Evolutionary conservation across 2,888 invertebrate species (phyloP).

Genomic region (Apantesis nais): DNA sequence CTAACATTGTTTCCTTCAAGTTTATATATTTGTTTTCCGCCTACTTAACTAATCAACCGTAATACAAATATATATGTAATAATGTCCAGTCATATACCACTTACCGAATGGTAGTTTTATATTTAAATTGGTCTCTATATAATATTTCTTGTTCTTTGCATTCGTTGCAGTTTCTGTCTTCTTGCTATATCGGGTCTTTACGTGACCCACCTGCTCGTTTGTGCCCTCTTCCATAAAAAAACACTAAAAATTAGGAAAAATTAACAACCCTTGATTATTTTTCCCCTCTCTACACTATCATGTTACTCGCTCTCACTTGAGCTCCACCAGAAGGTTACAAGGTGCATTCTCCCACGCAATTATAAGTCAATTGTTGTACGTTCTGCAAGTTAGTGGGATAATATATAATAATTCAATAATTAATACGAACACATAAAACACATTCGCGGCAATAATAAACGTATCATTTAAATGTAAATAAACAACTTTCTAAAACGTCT

Average conservation of each 20-base stretch:
- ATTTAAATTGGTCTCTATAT: too few species aligned
- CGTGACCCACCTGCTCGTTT: too few species aligned
- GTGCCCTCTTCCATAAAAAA: too few species aligned
- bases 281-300: neutral
- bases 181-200: too few species aligned
- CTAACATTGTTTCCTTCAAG: neutral
- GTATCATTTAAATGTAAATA: conserved; percentile 32
- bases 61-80: too few species aligned
- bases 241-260: too few species aligned
- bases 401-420: conserved; percentile 45
- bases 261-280: too few species aligned
- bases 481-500: conserved; percentile 47
- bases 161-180: too few species aligned
- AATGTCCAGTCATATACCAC: neutral
- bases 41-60: too few species aligned
- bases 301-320: conserved; percentile 32
- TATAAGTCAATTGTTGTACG: conserved; percentile 67
- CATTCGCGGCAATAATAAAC: conserved; percentile 35
- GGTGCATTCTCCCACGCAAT: conserved; percentile 66
- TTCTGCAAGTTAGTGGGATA: conserved; percentile 60
- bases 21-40: too few species aligned
- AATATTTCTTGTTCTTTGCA: too few species aligned
- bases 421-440: conserved; percentile 38
- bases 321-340: conserved; percentile 48
- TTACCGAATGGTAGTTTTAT: neutral